Evolutionary conservation across 2,113 vertebrate genomes (phyloP).

Genomic region (Pygoscelis antarcticus): DNA sequence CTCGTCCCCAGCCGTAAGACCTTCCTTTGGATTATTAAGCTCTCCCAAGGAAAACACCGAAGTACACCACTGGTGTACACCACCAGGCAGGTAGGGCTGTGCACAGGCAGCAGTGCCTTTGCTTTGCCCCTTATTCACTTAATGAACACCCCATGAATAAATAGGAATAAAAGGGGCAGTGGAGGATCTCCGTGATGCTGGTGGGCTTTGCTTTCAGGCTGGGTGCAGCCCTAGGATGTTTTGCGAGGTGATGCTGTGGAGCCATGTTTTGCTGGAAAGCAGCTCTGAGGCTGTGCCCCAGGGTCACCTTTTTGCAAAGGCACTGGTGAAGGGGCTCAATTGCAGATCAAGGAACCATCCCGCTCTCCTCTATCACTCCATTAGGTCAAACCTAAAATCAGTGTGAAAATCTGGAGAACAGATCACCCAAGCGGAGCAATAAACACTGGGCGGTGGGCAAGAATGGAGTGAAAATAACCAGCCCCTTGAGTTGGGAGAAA

Average conservation of each 20-base stretch:
- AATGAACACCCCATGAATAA: background rate
- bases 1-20: background rate
- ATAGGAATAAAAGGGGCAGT: background rate
- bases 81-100: background rate
- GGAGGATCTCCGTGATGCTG: background rate
- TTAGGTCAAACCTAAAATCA: background rate
- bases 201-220: background rate
- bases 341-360: background rate
- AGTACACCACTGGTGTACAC: accelerated
- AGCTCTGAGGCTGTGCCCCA: accelerated
- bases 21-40: background rate
- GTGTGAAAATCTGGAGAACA: background rate
- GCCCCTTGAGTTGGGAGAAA: background rate
- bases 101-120: background rate
- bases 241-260: background rate
- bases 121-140: background rate
- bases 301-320: background rate
- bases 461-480: background rate
- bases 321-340: accelerated
- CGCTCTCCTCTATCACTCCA: background rate
- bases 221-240: background rate
- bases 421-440: background rate
- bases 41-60: accelerated
- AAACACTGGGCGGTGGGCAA: background rate
- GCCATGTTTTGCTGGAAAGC: background rate